A percentile compares a stretch with the other conserved stretches of the same genome.
Conservation (phyloP, 2,113 vertebrate species). For the Semicossyphus pulcher region DNA sequence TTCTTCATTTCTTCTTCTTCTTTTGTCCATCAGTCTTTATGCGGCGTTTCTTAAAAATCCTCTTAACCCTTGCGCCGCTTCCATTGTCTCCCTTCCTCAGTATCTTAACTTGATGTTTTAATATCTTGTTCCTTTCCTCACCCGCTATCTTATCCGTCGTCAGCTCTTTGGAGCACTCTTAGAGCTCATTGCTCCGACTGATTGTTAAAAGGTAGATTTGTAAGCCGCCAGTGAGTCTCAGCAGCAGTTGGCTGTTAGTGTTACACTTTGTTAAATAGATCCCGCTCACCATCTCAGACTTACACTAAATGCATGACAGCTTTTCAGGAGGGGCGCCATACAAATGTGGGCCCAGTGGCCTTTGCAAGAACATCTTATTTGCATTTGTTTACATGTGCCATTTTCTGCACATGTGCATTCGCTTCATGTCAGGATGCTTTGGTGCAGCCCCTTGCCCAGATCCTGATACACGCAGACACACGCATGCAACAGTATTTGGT, state of each 20-base stretch:
- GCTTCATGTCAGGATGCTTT: slow-evolving; percentile 64
- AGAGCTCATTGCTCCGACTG: slow-evolving; percentile 43
- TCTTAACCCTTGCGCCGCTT: slow-evolving; percentile 72
- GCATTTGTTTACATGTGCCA: slow-evolving; percentile 79
- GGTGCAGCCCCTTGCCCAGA: slow-evolving; percentile 54
- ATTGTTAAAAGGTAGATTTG: slow-evolving; percentile 53
- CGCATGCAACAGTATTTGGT: slow-evolving; percentile 66
- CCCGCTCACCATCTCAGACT: slow-evolving; percentile 42
- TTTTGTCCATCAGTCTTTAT: slow-evolving; percentile 76
- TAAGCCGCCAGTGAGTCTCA: slow-evolving; percentile 37
- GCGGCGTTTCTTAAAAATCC: slow-evolving; percentile 64
- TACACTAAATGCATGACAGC: slow-evolving; percentile 43
- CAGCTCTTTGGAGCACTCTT: slow-evolving; percentile 34
- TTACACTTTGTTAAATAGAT: slow-evolving; percentile 43
- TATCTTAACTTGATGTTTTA: slow-evolving; percentile 74
- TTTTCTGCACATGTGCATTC: slow-evolving; percentile 67
- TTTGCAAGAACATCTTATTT: slow-evolving; percentile 65
- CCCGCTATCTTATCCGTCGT: slow-evolving; percentile 58
- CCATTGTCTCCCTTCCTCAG: slow-evolving; percentile 57
- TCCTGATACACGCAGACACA: slow-evolving; percentile 52
- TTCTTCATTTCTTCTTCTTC: slow-evolving; percentile 79
- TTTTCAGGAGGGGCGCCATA: slow-evolving; percentile 36
- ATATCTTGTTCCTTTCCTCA: slow-evolving; percentile 71
- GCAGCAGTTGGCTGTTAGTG: slow-evolving; percentile 25
- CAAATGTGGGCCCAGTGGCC: slow-evolving; percentile 21